Conservation (phyloP, 2,888 invertebrate species). For the Spodoptera picta region DNA sequence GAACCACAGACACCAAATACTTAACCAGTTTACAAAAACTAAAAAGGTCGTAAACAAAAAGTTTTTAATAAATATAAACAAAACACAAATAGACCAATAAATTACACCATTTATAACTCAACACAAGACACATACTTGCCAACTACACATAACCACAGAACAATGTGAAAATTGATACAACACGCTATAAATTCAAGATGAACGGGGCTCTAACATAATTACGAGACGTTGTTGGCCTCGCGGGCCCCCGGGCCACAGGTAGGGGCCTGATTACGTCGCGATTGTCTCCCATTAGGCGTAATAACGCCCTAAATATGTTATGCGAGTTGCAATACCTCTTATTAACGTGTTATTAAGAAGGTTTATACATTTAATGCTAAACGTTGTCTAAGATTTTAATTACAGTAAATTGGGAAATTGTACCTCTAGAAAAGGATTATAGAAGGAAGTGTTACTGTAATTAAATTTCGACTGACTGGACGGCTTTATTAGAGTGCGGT, state of each 20-base stretch:
- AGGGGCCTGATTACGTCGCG: constrained; percentile 58
- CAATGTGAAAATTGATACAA: constrained; percentile 55
- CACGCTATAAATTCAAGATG: constrained; percentile 45
- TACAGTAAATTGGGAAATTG: constrained; percentile 5
- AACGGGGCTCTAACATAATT: constrained; percentile 50
- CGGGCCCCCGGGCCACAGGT: constrained; percentile 47
- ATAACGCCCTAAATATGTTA: constrained; percentile 39
- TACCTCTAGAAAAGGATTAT: constrained; percentile 9
- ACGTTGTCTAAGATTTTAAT: constrained; percentile 23
- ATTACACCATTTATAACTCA: constrained; percentile 21
- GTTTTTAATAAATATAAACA: too few species aligned
- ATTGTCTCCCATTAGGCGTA: constrained; percentile 54
- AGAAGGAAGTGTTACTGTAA: constrained; percentile 10
- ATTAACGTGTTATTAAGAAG: constrained; percentile 31
- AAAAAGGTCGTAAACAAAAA: too few species aligned
- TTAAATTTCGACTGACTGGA: constrained; percentile 6
- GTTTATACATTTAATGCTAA: constrained; percentile 24
- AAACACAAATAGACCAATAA: constrained; percentile 2
- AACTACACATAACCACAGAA: constrained; percentile 31
- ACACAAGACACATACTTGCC: constrained; percentile 10
- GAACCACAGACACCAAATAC: too few species aligned
- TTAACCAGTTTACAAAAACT: too few species aligned
- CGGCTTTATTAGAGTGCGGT: too few species aligned
- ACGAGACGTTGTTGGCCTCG: constrained; percentile 56
- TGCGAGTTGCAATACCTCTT: constrained; percentile 28